A percentile compares a stretch with the other conserved stretches of the same genome.
These are phyloP conservation scores for Heteropelma amictum DNA, from an alignment of 2,888 invertebrate species.

Conservation along the genomic window DNA sequence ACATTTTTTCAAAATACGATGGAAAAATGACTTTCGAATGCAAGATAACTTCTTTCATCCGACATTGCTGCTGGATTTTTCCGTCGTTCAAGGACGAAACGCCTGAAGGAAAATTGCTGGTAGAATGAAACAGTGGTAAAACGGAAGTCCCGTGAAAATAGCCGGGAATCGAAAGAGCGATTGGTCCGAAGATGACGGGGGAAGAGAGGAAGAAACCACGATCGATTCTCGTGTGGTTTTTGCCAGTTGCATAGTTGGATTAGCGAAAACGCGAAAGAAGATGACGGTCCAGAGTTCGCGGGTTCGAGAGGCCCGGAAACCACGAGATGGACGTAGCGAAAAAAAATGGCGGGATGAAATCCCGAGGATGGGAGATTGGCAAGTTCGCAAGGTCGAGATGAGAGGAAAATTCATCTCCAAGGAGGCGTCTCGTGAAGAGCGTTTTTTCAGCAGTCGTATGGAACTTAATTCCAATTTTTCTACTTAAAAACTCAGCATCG, in stretches of 20 bases:
- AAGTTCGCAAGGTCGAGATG: conserved; percentile 13
- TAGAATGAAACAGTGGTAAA: background rate
- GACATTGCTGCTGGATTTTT: no score
- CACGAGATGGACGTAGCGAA: background rate
- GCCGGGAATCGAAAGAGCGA: background rate
- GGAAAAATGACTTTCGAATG: no score
- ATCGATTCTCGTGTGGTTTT: conserved; percentile 39
- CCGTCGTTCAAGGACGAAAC: background rate
- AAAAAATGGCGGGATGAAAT: conserved; percentile 10
- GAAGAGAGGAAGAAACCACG: conserved; percentile 15
- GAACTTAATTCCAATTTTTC: no score
- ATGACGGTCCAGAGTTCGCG: conserved; percentile 27
- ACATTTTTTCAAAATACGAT: no score
- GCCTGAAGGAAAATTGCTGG: background rate
- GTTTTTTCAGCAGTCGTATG: no score
- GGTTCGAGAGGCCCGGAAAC: conserved; percentile 35
- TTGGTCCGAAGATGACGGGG: background rate
- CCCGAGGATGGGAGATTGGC: background rate
- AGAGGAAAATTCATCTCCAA: background rate
- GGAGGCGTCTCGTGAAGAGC: no score
- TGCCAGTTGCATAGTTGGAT: conserved; percentile 19
- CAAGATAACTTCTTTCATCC: no score
- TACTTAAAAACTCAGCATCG: no score
- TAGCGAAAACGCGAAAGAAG: conserved; percentile 28
- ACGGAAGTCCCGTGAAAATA: conserved; percentile 4